Conservation (phyloP, 2,797 vertebrate genomes). For the Mormyrops boulengeri region DNA sequence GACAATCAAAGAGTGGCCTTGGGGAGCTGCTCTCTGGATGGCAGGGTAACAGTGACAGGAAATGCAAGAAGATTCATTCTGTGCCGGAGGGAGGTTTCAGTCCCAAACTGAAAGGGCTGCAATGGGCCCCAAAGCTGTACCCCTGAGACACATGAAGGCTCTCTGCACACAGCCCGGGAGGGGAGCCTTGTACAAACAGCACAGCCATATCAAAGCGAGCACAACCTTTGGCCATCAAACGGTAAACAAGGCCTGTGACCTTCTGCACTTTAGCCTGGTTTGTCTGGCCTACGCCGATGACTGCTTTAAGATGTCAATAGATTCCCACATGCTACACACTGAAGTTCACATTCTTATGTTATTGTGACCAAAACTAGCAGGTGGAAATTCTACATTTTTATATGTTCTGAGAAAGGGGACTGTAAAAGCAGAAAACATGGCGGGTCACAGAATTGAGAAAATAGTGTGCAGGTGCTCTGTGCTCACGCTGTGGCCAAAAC, state of each 20-base stretch:
- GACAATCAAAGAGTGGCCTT: neutral
- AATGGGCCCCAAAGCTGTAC: slow-evolving; percentile 29
- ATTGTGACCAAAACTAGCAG: neutral
- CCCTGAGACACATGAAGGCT: slow-evolving; percentile 35
- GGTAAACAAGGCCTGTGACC: neutral
- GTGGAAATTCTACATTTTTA: neutral
- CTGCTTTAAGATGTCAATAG: neutral
- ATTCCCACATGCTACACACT: neutral
- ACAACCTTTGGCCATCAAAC: slow-evolving; percentile 38
- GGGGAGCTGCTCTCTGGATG: neutral
- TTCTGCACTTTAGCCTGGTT: neutral
- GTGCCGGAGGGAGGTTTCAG: too few species aligned
- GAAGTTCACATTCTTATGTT: neutral
- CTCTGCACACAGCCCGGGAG: slow-evolving; percentile 25
- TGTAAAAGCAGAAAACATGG: neutral
- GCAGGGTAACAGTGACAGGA: neutral
- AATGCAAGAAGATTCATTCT: neutral
- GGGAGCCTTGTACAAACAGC: slow-evolving; percentile 42
- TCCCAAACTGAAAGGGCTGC: neutral
- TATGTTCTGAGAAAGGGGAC: neutral
- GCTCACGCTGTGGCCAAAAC: slow-evolving; percentile 24
- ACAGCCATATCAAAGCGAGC: slow-evolving; percentile 45
- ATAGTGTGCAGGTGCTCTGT: neutral
- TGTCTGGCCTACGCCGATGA: neutral
- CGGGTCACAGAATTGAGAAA: neutral